Evolutionary conservation across 2,888 invertebrate genomes (phyloP).

Genomic region (Apocheima hispidaria): DNA sequence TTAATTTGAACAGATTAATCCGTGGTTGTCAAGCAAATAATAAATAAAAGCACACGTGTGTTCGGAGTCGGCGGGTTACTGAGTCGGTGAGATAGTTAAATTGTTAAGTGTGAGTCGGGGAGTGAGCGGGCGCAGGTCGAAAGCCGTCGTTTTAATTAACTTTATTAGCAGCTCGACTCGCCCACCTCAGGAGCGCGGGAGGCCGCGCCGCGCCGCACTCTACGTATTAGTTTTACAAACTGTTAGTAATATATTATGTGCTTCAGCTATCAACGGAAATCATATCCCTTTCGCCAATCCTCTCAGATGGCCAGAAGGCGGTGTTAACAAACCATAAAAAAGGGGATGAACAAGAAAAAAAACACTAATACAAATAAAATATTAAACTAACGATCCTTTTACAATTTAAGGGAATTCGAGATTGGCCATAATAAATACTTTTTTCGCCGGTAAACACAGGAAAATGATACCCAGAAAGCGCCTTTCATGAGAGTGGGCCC

Average conservation of each 20-base stretch:
- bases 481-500: too few relatives aligned
- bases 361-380: too few relatives aligned
- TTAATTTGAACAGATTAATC: too few relatives aligned
- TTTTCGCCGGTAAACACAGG: too few relatives aligned
- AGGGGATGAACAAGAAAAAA: too few relatives aligned
- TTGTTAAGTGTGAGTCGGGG: not conserved
- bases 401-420: too few relatives aligned
- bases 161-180: constrained; percentile 33
- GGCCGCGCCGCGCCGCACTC: not conserved
- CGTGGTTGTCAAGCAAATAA: not conserved
- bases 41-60: not conserved
- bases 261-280: not conserved
- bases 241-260: not conserved
- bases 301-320: not conserved
- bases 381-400: too few relatives aligned
- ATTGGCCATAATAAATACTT: too few relatives aligned
- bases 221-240: constrained; percentile 15
- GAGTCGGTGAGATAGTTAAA: constrained; percentile 1
- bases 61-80: not conserved
- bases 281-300: not conserved
- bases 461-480: too few relatives aligned
- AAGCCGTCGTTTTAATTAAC: constrained; percentile 38
- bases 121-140: constrained; percentile 3
- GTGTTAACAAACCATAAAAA: too few relatives aligned
- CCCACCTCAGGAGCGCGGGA: not conserved